Base-by-base conservation (phyloP, 2,888 invertebrate species). In the Litoditis marina region DNA sequence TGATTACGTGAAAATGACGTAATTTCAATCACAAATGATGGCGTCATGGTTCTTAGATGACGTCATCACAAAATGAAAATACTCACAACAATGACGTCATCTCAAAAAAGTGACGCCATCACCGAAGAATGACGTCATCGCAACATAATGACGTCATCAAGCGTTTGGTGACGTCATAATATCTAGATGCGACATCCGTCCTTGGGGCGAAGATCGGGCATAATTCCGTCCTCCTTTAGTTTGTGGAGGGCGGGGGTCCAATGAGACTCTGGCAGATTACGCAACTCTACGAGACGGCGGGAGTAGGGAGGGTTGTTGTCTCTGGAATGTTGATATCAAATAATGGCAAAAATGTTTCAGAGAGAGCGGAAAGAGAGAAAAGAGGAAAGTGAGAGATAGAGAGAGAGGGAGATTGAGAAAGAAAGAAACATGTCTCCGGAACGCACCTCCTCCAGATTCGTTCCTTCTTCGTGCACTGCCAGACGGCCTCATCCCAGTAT, bases 401-500 rank as follows among this genome's bases (percentile, higher is more conserved):
- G 25, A 47, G n/a, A n/a, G n/a, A n/a, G n/a, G n/a, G n/a, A n/a
- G n/a, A n/a, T n/a, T n/a, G n/a, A n/a, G n/a, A n/a, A 11, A n/a
- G 19, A 16, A 7, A 49, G 49, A 11, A 49, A 49, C 6, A n/a
- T n/a, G n/a, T n/a, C n/a, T n/a, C n/a, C n/a, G n/a, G n/a, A 25
- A 50, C 22, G 22, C 51, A 65, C 77, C 79, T 73, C 56, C 80
- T 65, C 74, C 77, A 77, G 34, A 80, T 77, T 16, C 80, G 66
- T 49, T 80, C 80, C 56, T 78, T 73, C 50, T 80, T 78, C 47
- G 79, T 77, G 62, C 80, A 80, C 57, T 80, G 79, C 77, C 77
- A 78, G 7, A 80, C 78, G 16, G 80, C 80, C 50, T 77, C 78
- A 56, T 80, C 77, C 80, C 80, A 80, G 54, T 78, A 77, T 19